phyloP scores from a whole-genome alignment of 2,797 vertebrate genomes.

The Myripristis jacobus region DNA sequence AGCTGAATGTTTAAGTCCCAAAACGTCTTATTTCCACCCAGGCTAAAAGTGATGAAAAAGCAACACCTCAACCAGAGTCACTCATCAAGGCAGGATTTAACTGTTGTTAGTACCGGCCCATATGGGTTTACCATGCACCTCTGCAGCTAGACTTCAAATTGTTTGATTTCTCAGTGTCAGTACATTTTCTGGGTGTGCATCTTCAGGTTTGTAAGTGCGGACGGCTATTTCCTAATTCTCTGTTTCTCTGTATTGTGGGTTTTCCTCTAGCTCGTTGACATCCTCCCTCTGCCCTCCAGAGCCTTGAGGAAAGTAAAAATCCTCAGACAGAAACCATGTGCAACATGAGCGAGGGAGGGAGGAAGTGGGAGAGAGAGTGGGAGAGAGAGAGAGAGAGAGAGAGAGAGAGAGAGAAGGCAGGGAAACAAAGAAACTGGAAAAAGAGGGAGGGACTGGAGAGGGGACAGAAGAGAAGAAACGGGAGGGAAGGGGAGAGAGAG shows the following conservation, averaged over 20 bases:
- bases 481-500: conserved; percentile 54
- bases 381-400: conserved; percentile 19
- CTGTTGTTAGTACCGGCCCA: conserved; percentile 22
- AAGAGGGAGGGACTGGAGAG: conserved; percentile 70
- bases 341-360: conserved; percentile 48
- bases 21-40: conserved; percentile 28
- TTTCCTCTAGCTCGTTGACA: conserved; percentile 58
- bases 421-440: conserved; percentile 72
- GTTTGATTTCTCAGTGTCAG: background rate
- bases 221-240: conserved; percentile 5
- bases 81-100: background rate
- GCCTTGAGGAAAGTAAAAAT: conserved; percentile 68
- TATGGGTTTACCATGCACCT: background rate
- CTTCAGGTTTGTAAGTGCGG: background rate
- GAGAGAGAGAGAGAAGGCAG: conserved; percentile 49
- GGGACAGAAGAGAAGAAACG: too few relatives aligned
- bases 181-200: background rate
- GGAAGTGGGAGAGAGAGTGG: background rate
- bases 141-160: background rate
- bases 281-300: conserved; percentile 65
- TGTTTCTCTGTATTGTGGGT: conserved; percentile 21
- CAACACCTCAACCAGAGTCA: background rate
- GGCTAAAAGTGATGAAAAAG: conserved; percentile 7
- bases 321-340: conserved; percentile 79
- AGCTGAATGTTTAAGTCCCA: conserved; percentile 10